Evolutionary conservation across 1,140 invertebrate species (phyloP), one percentile per base, ranked within the genome.

Genomic region (Caligus rogercresseyi): DNA sequence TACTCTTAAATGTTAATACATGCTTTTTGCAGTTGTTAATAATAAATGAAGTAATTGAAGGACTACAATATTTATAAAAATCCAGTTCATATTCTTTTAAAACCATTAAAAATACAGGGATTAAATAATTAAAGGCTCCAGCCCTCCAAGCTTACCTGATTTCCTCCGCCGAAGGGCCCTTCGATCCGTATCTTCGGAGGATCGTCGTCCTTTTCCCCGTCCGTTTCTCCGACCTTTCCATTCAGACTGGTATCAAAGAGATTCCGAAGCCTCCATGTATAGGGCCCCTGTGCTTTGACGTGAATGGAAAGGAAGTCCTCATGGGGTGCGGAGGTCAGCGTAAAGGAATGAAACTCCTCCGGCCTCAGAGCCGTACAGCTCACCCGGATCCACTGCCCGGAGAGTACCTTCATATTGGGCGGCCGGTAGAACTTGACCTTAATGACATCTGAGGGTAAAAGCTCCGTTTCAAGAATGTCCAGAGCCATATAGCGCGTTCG

Each of bases 181-280:
- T 98, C 94, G 54, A 99, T 82, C 58, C 91, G 82, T 53, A 85
- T 76, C 76, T 82, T 65, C 3, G 67, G 68, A 19, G 92, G 88
- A 70, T 86, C 81, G 52, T 81, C 76, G 68, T 85, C 82, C 66
- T 90, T 88, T 0, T 86, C 61, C 52, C 57, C 13, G n/a, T 43
- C n/a, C n/a, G n/a, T n/a, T n/a, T n/a, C n/a, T 43, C 31, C 31
- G n/a, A 11, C 18, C 20, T 63, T 83, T 70, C 89, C 86, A 68
- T 86, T 93, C 71, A 93, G 94, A 70, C 84, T 87, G 1, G 91
- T 89, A 75, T 96, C 91, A 70, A 98, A 95, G 69, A 92, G 93
- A 72, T 95, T 94, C 43, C 94, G 78, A 1, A 99, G 73, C 70
- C 98, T 98, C 92, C 92, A 97, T 0, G 95, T 98, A 94, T 94